These are phyloP conservation scores for Cataglyphis rosenhaueri DNA, from an alignment of 2,888 invertebrate genomes.

Conservation along the genomic window DNA sequence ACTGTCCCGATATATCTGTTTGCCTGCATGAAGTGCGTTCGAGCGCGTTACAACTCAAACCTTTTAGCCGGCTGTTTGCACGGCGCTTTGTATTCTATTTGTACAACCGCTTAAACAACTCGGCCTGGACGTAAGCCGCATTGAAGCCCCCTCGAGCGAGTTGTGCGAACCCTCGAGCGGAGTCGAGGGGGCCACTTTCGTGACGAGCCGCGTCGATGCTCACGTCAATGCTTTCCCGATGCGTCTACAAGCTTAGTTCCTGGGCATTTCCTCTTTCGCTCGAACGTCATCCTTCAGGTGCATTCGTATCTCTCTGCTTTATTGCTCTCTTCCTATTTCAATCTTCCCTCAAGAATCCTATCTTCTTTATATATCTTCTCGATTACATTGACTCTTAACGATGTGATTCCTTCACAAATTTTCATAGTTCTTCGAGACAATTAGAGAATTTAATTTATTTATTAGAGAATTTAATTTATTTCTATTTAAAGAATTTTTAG, in stretches of 20 bases:
- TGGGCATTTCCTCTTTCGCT: conserved; percentile 29
- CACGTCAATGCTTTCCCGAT: conserved; percentile 43
- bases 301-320: conserved; percentile 22
- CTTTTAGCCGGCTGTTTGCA: conserved; percentile 84
- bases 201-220: conserved; percentile 69
- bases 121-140: conserved; percentile 72
- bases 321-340: conserved; percentile 19
- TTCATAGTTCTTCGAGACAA: background rate
- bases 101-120: conserved; percentile 85
- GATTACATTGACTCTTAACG: conserved; percentile 10
- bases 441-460: no score
- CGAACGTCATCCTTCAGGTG: conserved; percentile 40
- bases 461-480: no score
- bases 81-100: conserved; percentile 84
- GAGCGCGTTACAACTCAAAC: conserved; percentile 85
- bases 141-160: conserved; percentile 72
- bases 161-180: conserved; percentile 72
- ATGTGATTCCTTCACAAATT: background rate
- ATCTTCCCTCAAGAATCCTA: conserved; percentile 3
- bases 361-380: background rate
- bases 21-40: conserved; percentile 81
- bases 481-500: background rate
- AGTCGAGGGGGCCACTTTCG: conserved; percentile 72
- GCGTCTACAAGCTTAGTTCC: conserved; percentile 46
- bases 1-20: conserved; percentile 81